Base-by-base conservation (phyloP, 2,797 vertebrate species). In the Trachops cirrhosus region DNA sequence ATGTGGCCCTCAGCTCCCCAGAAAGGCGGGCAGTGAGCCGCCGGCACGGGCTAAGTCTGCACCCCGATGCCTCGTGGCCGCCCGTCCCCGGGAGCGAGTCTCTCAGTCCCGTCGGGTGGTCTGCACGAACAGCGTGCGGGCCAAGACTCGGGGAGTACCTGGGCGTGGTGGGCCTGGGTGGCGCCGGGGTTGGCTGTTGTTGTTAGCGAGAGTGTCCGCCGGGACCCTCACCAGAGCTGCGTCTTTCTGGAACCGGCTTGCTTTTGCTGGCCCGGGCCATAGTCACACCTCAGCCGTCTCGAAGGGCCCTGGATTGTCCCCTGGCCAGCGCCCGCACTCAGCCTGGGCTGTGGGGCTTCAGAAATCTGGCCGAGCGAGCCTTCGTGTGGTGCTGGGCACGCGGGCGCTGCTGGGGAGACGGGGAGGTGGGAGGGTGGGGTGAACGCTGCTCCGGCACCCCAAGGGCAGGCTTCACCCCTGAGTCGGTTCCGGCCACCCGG, bases 141-240 rank as follows among this genome's bases (percentile, higher is more conserved):
- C 26, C 0, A 11, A 1, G 59, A 32, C 59, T 6, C 5, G 9
- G 21, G 32, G 44, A 26, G 8, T 11, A 0, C 4, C 0, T 3
- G 22, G 44, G 8, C 11, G 1, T 6, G 26, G 48, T 54, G 48
- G 16, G 44, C 29, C n/a, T 50, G 48, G 34, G 74, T 2, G 19
- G 77, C 21, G 0, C 50, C 18, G 3, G 71, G 2, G 39, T 22
- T 22, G 39, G 39, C 71, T 32, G 0, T n/a, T 22, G 4, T 39
- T 9, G 6, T 15, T 8, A 29, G n/a, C 57, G 50, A 34, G 19
- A 26, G 0, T 3, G 10, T 9, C 54, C 5, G 8, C 86, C 62
- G 9, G 54, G 46, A 14, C 71, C n/a, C 16, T 82, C 14, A 1
- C 2, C 5, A 48, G 89, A 34, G 34, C 50, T 0, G 19, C 2